Base-by-base conservation (phyloP, 2,888 invertebrate genomes). In the Hypomecis atomaria region DNA sequence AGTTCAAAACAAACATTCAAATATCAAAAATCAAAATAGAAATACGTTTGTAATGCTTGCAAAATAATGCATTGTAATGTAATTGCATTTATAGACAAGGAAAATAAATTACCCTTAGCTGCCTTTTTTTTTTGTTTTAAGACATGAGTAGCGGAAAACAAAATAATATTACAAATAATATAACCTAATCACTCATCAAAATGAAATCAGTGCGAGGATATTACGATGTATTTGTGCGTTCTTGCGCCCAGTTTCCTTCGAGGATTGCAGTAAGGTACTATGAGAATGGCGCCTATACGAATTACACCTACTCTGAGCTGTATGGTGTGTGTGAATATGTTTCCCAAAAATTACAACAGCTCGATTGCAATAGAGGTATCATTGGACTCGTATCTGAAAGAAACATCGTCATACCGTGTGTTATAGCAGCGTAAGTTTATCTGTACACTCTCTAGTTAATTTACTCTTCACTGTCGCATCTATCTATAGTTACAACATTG, bases 371-470 rank as follows among this genome's bases (percentile, higher is more conserved):
- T 37, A 88, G 81, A 68, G 88, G 90, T 36, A 76, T 87, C 53
- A 86, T 94, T 72, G 94, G 93, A 45, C 76, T 94, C 50, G 78
- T 91, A 54, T 90, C 94, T 59, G 85, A 88, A 49, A 93, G 93
- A 72, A 94, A 94, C 77, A 78, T 90, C 49, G 85, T 93, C 54
- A 86, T 94, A 72, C 94, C 94, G 44, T 89, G 93, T 69, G 79
- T 94, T 63, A 87, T 94, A 71, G 88, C 94, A 40, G 93, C 94
- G 94, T 94, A 87, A 89, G 92, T 88, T 42, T 52, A 10, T 40
- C 10, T 38, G 38, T 23, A 7, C 10, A 52, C n/a, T 9, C 11
- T 47, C 13, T 6, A 44, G 37, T 8, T 50, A 13, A 50, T 49
- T 11, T 37, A 9, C 8, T 40, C 5, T 40, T 40, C 40, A 40